Conservation (phyloP, 2,797 vertebrate species). For the Parauchenoglanis ngamensis region DNA sequence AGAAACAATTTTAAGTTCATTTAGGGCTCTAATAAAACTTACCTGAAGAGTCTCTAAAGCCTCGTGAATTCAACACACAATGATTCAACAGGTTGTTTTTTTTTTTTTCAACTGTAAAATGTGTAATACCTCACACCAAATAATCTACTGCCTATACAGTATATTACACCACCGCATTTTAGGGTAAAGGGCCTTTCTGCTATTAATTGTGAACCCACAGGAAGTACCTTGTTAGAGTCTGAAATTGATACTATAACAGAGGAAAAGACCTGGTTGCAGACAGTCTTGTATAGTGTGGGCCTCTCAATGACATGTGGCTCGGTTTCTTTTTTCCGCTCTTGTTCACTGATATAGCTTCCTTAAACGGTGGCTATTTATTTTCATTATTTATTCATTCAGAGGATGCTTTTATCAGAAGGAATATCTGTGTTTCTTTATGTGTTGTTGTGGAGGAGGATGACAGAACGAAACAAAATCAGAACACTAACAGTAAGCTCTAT, state of each 20-base stretch:
- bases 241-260: slow-evolving; percentile 27
- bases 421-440: neutral
- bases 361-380: slow-evolving; percentile 16
- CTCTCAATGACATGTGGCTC: neutral
- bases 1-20: neutral
- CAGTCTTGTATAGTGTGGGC: neutral
- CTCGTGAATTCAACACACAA: neutral
- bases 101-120: neutral
- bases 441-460: neutral
- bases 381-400: slow-evolving; percentile 32
- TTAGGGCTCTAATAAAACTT: neutral
- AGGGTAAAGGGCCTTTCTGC: neutral
- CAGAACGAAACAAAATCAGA: neutral
- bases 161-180: neutral
- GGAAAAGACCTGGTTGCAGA: neutral
- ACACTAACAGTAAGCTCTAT: slow-evolving; percentile 3
- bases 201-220: slow-evolving; percentile 28
- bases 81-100: neutral
- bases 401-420: slow-evolving; percentile 9
- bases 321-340: neutral
- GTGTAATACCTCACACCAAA: neutral
- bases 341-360: neutral
- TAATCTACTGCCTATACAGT: neutral
- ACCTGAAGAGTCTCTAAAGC: neutral
- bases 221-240: slow-evolving; percentile 17